These are phyloP conservation scores for Spialia ferax DNA, from an alignment of 2,888 invertebrate genomes.

Conservation along the genomic window DNA sequence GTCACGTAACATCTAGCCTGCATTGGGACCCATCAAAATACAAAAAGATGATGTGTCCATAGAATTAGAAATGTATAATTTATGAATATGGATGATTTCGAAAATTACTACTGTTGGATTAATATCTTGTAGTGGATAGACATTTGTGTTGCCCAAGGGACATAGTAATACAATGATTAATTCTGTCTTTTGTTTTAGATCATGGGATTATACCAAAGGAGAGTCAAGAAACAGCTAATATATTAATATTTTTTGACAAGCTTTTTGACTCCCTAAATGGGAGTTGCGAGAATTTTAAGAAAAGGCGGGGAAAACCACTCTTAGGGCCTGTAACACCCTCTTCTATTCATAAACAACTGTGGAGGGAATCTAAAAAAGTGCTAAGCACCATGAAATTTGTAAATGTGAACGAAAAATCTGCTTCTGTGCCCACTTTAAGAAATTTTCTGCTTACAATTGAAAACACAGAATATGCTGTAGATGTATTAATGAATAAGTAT, in stretches of 20 bases:
- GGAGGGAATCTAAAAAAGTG: not conserved
- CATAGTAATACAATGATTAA: not conserved
- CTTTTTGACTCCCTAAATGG: not conserved
- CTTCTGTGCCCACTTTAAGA: not conserved
- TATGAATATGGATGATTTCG: no score
- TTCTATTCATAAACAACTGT: not conserved
- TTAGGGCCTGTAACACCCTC: not conserved
- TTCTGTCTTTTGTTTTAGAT: not conserved
- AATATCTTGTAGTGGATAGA: no score
- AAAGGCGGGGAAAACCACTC: not conserved
- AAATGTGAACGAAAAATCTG: not conserved
- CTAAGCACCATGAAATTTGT: not conserved
- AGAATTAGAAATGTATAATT: no score
- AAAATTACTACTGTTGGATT: no score
- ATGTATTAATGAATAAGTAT: not conserved
- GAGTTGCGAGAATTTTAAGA: not conserved
- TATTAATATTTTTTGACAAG: not conserved
- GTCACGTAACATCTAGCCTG: no score
- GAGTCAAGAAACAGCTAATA: constrained; percentile 45
- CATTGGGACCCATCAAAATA: no score
- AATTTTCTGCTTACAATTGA: not conserved
- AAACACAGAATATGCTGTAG: not conserved
- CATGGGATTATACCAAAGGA: constrained; percentile 42
- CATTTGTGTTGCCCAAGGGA: no score
- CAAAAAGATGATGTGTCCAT: no score